Conservation (phyloP, 1,140 invertebrate species). For the Eriocheir sinensis region DNA sequence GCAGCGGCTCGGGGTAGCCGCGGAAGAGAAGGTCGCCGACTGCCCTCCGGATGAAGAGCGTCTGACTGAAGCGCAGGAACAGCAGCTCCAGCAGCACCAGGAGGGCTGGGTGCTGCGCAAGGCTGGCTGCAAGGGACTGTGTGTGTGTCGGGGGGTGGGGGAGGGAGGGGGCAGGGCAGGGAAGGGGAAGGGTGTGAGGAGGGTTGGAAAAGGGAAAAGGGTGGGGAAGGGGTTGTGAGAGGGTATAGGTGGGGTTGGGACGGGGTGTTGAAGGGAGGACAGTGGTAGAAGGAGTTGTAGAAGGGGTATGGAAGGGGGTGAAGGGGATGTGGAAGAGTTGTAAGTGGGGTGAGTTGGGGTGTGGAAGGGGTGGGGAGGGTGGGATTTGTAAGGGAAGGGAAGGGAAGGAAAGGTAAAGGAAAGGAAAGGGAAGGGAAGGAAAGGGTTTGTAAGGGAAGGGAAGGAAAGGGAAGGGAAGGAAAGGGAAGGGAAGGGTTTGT, state of each 20-base stretch:
- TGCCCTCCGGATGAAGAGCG: slow-evolving; percentile 85
- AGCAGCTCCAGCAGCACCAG: slow-evolving; percentile 42
- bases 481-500: background rate
- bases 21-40: slow-evolving; percentile 89
- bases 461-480: background rate
- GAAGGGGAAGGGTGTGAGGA: background rate
- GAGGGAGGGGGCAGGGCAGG: background rate
- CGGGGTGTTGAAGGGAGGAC: background rate
- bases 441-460: background rate
- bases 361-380: no score
- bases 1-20: slow-evolving; percentile 88
- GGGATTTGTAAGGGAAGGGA: no score
- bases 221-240: background rate
- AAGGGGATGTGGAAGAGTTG: no score
- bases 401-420: background rate
- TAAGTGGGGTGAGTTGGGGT: no score
- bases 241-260: background rate
- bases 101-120: background rate
- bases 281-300: no score
- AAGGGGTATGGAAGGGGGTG: no score
- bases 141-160: background rate
- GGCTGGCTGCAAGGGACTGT: slow-evolving; percentile 48
- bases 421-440: background rate
- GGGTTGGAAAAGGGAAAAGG: background rate
- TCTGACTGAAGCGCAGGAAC: slow-evolving; percentile 64